Evolutionary conservation across 2,888 invertebrate species (phyloP).

Genomic region (Ichneumon xanthorius): DNA sequence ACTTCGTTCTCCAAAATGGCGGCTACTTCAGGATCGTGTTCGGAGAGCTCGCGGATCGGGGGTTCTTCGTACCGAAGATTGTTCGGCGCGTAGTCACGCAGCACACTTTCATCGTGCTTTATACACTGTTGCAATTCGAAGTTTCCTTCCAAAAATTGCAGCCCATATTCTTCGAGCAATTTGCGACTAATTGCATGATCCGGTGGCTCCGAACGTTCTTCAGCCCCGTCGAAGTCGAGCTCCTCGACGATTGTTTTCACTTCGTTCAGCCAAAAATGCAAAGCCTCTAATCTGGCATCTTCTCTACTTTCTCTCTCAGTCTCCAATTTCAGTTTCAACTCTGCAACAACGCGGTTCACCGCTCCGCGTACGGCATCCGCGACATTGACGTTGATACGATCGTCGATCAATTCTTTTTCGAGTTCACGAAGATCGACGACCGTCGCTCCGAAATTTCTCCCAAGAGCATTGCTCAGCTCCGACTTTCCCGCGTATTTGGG

Average conservation of each 20-base stretch:
- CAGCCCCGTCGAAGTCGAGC: constrained; percentile 48
- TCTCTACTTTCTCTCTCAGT: constrained; percentile 84
- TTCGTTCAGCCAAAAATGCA: constrained; percentile 84
- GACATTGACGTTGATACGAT: constrained; percentile 70
- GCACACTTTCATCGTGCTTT: constrained; percentile 74
- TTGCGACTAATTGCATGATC: constrained; percentile 75
- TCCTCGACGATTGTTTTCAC: constrained; percentile 71
- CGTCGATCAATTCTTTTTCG: constrained; percentile 65
- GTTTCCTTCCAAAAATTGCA: constrained; percentile 82
- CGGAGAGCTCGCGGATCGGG: constrained; percentile 66
- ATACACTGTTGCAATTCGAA: constrained; percentile 79
- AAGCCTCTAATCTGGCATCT: constrained; percentile 80
- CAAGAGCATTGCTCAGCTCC: constrained; percentile 86
- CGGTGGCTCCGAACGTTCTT: constrained; percentile 21
- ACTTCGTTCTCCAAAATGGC: constrained; percentile 85
- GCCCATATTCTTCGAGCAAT: constrained; percentile 67
- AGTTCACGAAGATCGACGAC: constrained; percentile 84
- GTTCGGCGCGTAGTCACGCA: constrained; percentile 84
- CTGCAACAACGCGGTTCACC: constrained; percentile 73
- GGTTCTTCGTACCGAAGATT: constrained; percentile 76
- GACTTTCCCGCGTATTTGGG: constrained; percentile 88
- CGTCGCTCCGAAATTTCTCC: constrained; percentile 86
- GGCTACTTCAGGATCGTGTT: constrained; percentile 76
- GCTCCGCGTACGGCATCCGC: constrained; percentile 75
- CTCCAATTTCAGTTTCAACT: constrained; percentile 70